phyloP scores from a whole-genome alignment of 2,888 invertebrate genomes.

The Drosophila nr. medialis region DNA sequence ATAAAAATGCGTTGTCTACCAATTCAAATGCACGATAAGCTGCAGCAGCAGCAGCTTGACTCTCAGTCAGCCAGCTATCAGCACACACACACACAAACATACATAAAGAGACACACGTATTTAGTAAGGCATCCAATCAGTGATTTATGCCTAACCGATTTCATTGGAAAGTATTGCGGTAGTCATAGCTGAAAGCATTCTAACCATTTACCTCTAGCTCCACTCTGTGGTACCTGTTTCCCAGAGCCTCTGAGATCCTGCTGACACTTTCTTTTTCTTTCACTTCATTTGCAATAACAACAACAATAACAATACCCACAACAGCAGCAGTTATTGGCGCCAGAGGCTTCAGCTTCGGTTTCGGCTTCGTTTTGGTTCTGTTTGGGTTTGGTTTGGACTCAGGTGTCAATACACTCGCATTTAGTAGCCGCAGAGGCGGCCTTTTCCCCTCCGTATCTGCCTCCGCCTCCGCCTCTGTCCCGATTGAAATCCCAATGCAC shows the following conservation, averaged over 20 bases:
- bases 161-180: conserved; percentile 59
- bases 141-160: conserved; percentile 67
- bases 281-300: conserved; percentile 49
- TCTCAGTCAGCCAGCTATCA: conserved; percentile 68
- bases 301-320: neutral
- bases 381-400: conserved; percentile 57
- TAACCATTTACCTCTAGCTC: conserved; percentile 27
- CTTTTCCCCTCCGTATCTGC: conserved; percentile 16
- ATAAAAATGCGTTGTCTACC: conserved; percentile 69
- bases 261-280: conserved; percentile 71
- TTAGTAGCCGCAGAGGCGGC: conserved; percentile 73
- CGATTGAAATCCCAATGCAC: conserved; percentile 36
- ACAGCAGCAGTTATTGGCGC: conserved; percentile 45
- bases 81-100: conserved; percentile 24
- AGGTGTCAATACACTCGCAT: conserved; percentile 75
- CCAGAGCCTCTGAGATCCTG: conserved; percentile 18
- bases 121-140: conserved; percentile 49
- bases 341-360: conserved; percentile 30
- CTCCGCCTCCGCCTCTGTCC: neutral
- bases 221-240: conserved; percentile 44
- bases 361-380: conserved; percentile 53
- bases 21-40: conserved; percentile 73
- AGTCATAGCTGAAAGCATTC: conserved; percentile 19
- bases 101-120: conserved; percentile 16
- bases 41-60: conserved; percentile 53